phyloP scores from a whole-genome alignment of 2,113 vertebrate species.

The Taurulus bubalis region DNA sequence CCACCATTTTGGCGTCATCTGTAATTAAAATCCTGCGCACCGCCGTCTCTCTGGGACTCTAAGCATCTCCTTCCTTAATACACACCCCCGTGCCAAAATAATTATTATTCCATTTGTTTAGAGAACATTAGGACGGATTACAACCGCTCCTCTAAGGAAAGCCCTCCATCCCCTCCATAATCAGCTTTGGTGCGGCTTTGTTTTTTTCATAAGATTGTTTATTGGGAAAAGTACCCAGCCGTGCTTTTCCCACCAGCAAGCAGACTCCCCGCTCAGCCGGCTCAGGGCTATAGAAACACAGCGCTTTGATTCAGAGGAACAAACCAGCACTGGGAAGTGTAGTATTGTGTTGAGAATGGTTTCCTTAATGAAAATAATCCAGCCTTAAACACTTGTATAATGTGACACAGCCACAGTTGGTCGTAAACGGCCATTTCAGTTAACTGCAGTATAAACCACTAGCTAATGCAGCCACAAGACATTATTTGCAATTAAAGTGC shows the following conservation, averaged over 20 bases:
- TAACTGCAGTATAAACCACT: not conserved
- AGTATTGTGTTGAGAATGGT: not conserved
- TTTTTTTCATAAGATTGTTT: conserved; percentile 66
- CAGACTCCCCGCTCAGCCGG: conserved; percentile 27
- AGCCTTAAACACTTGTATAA: not conserved
- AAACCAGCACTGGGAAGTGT: not conserved
- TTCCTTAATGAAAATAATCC: not conserved
- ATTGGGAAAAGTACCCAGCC: conserved; percentile 54
- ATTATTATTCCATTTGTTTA: conserved; percentile 65
- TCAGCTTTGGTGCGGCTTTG: conserved; percentile 67
- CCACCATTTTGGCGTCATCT: conserved; percentile 1
- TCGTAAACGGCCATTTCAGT: not conserved
- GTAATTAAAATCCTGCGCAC: conserved; percentile 41
- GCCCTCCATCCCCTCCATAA: conserved; percentile 59
- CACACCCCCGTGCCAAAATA: conserved; percentile 34
- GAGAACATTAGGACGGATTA: conserved; percentile 65
- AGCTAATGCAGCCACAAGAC: not conserved
- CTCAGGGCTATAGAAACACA: conserved; percentile 28
- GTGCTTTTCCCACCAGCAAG: conserved; percentile 61
- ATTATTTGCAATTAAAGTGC: not conserved
- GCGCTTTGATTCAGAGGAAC: conserved; percentile 37
- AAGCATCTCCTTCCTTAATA: conserved; percentile 24
- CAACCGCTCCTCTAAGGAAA: conserved; percentile 49
- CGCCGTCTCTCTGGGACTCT: not conserved
- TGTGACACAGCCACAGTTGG: not conserved